Evolutionary conservation across 2,113 vertebrate genomes (phyloP).

Genomic region (Vombatus ursinus): DNA sequence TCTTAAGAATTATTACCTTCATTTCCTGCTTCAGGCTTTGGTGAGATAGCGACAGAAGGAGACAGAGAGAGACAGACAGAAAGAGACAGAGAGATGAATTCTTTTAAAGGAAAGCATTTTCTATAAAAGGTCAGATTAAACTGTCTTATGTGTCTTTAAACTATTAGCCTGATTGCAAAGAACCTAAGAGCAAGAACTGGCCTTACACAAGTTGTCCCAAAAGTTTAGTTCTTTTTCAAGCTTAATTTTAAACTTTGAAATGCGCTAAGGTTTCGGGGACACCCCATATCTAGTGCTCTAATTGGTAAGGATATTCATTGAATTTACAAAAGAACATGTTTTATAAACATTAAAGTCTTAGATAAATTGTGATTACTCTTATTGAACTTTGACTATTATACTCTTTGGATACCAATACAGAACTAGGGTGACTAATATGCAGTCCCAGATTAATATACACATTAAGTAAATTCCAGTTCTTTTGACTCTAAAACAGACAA

Average conservation of each 20-base stretch:
- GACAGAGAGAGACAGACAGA: not conserved
- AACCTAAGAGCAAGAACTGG: not conserved
- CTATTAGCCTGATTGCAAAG: not conserved
- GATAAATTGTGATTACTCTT: not conserved
- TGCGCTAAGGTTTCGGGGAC: not conserved
- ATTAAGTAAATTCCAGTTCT: not conserved
- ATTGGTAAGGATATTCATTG: not conserved
- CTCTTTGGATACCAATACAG: not conserved
- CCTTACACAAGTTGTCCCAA: not conserved
- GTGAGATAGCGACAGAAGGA: not conserved
- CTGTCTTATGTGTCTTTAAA: not conserved
- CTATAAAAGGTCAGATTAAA: not conserved
- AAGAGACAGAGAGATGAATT: not conserved
- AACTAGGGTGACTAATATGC: not conserved
- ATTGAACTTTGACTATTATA: not conserved
- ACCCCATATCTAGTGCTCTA: not conserved
- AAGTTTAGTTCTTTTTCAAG: not conserved
- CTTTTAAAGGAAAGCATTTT: not conserved
- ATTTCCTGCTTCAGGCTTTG: not conserved
- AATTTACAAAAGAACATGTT: not conserved
- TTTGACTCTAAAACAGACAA: not conserved
- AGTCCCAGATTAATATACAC: not conserved
- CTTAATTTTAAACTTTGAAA: not conserved
- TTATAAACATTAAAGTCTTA: not conserved
- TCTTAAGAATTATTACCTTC: not conserved